phyloP scores from a whole-genome alignment of 2,113 vertebrate genomes.

The Tachysurus fulvidraco region DNA sequence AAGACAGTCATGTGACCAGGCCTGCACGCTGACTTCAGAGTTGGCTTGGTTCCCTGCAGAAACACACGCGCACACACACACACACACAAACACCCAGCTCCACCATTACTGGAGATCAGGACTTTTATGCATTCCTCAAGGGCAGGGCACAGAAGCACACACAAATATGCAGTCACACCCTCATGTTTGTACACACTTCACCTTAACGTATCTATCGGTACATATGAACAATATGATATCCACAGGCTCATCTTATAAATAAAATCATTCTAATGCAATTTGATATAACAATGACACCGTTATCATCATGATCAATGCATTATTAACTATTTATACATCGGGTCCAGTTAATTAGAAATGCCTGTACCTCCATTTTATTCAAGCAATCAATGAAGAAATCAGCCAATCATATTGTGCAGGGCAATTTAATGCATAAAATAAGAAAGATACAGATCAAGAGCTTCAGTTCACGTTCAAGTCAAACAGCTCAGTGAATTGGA shows the following conservation, averaged over 20 bases:
- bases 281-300: not conserved
- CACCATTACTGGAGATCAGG: constrained; percentile 47
- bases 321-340: not conserved
- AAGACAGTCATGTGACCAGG: constrained; percentile 58
- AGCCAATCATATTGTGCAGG: not conserved
- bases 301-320: not conserved
- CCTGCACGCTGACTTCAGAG: constrained; percentile 51
- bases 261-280: not conserved
- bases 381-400: not conserved
- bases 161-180: constrained; percentile 43
- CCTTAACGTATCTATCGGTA: not conserved
- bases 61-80: constrained; percentile 25
- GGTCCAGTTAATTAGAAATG: too few species aligned
- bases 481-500: not conserved
- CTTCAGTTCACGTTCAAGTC: not conserved
- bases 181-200: constrained; percentile 24
- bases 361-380: not conserved
- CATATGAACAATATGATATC: not conserved
- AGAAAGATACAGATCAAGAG: not conserved
- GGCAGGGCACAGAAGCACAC: constrained; percentile 38
- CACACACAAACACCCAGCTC: constrained; percentile 30
- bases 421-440: not conserved
- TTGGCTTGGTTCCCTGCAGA: constrained; percentile 52
- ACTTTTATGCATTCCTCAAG: constrained; percentile 47
- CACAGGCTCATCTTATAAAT: not conserved